These are phyloP conservation scores for Gadus chalcogrammus DNA, from an alignment of 2,113 vertebrate genomes.

Conservation along the genomic window DNA sequence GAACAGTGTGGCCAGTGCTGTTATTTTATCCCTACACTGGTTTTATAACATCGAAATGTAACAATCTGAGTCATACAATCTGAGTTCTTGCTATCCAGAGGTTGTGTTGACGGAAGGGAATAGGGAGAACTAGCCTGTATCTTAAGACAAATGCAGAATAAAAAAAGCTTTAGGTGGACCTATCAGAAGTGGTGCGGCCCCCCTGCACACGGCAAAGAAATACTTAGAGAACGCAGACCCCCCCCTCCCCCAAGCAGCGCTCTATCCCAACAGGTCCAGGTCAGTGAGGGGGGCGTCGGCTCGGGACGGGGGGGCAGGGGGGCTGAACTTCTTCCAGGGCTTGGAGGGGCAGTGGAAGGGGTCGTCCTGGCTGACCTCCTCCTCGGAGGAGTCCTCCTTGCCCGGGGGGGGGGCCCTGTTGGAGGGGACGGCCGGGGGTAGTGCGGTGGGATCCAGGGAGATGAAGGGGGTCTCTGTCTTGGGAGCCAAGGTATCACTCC, in stretches of 20 bases:
- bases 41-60: too few relatives aligned
- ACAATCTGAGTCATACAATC: too few relatives aligned
- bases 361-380: conserved; percentile 48
- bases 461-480: fast-evolving
- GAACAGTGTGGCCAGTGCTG: too few relatives aligned
- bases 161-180: too few relatives aligned
- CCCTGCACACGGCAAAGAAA: background rate
- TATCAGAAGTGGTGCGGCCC: too few relatives aligned
- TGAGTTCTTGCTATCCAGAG: too few relatives aligned
- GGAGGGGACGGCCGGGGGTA: fast-evolving
- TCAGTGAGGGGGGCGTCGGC: conserved; percentile 25
- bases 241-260: too few relatives aligned
- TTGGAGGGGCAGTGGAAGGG: conserved; percentile 80
- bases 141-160: too few relatives aligned
- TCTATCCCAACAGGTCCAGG: conserved; percentile 39
- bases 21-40: too few relatives aligned
- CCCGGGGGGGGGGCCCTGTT: background rate
- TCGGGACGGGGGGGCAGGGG: background rate
- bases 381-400: conserved; percentile 67
- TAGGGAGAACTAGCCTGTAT: too few relatives aligned
- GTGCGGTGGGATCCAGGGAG: background rate
- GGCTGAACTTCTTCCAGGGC: conserved; percentile 77
- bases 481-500: conserved; percentile 13
- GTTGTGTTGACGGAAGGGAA: too few relatives aligned
- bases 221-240: background rate